Base-by-base conservation (phyloP, 1,140 invertebrate species). In the Monochamus saltuarius region DNA sequence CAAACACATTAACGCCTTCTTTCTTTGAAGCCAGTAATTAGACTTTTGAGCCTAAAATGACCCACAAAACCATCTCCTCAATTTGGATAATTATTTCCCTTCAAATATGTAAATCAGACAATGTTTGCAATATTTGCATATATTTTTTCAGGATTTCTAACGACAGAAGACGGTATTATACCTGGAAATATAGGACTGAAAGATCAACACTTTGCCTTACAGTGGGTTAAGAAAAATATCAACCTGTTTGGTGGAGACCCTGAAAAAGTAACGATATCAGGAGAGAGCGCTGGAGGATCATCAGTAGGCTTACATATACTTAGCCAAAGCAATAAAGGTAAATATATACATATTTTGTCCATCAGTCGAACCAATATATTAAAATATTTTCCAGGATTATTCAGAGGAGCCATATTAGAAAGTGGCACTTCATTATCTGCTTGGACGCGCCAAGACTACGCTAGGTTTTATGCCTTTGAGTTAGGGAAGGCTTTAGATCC, bases 131-230 rank as follows among this genome's bases (percentile, higher is more conserved):
- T n/a, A n/a, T n/a, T n/a, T n/a, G n/a, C n/a, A n/a, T n/a, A n/a
- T n/a, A n/a, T 29, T 40, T 51, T 38, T 37, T 38, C n/a, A 51
- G 52, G 52, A 4, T 54, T 54, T 9, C 10, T 54, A 9, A 54
- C 13, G 6, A 54, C 52, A 14, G 37, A 13, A 40, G 52, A 54
- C 29, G 37, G 10, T 3, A 17, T 54, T 7, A 29, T 43, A 10
- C 37, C 52, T 0, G 52, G n/a, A 11, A 54, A 54, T 13, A 43
- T 17, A 7, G 38, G 52, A 7, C 52, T 54, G 10, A 54, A 54
- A 16, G 52, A 54, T 13, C 52, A 54, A n/a, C 9, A 1, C n/a
- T 29, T 54, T 16, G 52, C 52, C 7, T 16, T 54, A 38, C 13
- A 43, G 10, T 54, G 52, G 52, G 14, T 17, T 4, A 17, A 54